Conservation (phyloP, 1,140 invertebrate species). For the Bombus superbus region DNA sequence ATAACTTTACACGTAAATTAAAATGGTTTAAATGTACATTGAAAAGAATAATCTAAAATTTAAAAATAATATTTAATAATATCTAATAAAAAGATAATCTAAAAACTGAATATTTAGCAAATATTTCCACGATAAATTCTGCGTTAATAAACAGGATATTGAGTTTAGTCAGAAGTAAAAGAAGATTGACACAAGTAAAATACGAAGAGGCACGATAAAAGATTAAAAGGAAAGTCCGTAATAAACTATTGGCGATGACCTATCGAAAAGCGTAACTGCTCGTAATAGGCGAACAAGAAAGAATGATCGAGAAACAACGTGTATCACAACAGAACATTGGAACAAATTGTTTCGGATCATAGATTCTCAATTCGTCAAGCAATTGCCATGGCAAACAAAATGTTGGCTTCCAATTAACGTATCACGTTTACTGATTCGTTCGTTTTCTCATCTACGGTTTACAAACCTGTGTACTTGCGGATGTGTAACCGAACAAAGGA, state of each 20-base stretch:
- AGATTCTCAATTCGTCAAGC: constrained; percentile 37
- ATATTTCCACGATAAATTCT: not conserved
- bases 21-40: not conserved
- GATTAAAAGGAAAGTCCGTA: not conserved
- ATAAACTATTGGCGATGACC: not conserved
- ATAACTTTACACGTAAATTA: not conserved
- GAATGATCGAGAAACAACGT: constrained; percentile 3
- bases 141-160: not conserved
- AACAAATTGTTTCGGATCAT: constrained; percentile 37
- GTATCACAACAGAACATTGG: not conserved
- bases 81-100: not conserved
- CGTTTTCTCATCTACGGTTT: constrained; percentile 21
- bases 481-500: not conserved
- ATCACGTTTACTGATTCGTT: constrained; percentile 11
- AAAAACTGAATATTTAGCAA: not conserved
- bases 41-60: not conserved
- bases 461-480: not conserved
- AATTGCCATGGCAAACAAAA: constrained; percentile 51
- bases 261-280: not conserved
- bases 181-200: not conserved
- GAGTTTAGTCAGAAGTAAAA: too few species aligned
- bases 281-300: not conserved
- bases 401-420: constrained; percentile 36
- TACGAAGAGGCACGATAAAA: not conserved
- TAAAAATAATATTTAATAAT: not conserved